phyloP scores from a whole-genome alignment of 2,113 vertebrate genomes.

The Microcebus griseorufus region DNA sequence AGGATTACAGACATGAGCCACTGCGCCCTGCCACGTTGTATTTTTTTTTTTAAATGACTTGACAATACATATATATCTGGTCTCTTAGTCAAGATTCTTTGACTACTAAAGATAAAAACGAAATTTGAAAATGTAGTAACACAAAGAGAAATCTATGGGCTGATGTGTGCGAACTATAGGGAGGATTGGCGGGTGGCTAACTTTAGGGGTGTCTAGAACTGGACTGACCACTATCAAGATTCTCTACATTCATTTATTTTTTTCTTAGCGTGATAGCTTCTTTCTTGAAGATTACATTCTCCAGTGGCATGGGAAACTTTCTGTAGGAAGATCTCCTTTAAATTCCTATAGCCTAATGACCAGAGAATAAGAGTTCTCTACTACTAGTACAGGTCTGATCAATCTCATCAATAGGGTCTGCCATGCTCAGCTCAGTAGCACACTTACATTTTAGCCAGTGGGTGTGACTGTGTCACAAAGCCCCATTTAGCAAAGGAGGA shows the following conservation, averaged over 20 bases:
- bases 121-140: constrained; percentile 13
- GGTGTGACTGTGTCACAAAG: neutral
- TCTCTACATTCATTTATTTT: neutral
- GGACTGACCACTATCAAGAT: neutral
- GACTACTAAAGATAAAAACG: neutral
- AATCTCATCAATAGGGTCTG: neutral
- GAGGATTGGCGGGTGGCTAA: neutral
- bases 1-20: no score
- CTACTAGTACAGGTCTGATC: neutral
- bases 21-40: no score
- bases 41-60: neutral
- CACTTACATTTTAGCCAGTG: neutral
- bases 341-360: neutral
- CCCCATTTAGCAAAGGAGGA: neutral
- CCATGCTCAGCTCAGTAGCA: neutral
- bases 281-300: neutral
- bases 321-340: neutral
- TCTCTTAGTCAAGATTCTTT: neutral
- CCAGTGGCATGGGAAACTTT: neutral
- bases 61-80: neutral
- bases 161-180: neutral
- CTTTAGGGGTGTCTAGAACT: neutral
- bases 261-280: neutral
- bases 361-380: neutral
- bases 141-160: neutral